These are phyloP conservation scores for Oconnorella tubifera DNA, from an alignment of 2,888 invertebrate species.

Conservation along the genomic window DNA sequence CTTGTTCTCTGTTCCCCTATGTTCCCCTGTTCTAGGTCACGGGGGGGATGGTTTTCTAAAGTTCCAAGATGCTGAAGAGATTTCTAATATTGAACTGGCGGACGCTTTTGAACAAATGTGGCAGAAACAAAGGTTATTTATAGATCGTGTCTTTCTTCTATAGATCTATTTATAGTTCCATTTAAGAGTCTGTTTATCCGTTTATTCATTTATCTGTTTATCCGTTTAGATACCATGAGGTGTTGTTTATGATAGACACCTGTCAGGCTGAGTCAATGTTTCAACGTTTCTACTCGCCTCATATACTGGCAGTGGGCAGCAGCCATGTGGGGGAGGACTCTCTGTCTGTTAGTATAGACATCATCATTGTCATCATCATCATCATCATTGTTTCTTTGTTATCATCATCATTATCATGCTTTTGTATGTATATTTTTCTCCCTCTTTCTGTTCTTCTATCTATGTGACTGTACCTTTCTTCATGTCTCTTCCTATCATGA, in stretches of 20 bases:
- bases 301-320: constrained; percentile 93
- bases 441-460: neutral
- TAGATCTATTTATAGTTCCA: too few species aligned
- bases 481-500: too few species aligned
- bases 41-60: constrained; percentile 99
- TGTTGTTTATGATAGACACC: constrained; percentile 97
- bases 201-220: too few species aligned
- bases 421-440: too few species aligned
- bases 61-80: constrained; percentile 98
- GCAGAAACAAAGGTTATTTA: constrained; percentile 80
- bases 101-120: constrained; percentile 99
- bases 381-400: neutral
- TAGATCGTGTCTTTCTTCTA: too few species aligned
- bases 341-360: constrained; percentile 34
- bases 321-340: constrained; percentile 98
- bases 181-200: too few species aligned
- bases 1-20: too few species aligned
- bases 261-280: constrained; percentile 99
- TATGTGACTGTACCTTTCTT: neutral
- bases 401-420: neutral
- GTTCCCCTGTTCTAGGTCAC: constrained; percentile 62
- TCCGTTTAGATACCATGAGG: constrained; percentile 87
- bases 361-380: neutral
- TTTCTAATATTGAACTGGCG: constrained; percentile 94
- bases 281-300: constrained; percentile 95